Evolutionary conservation across 2,888 invertebrate genomes (phyloP), one percentile per base, ranked within the genome.

Genomic region (Drosophila subsilvestris): DNA sequence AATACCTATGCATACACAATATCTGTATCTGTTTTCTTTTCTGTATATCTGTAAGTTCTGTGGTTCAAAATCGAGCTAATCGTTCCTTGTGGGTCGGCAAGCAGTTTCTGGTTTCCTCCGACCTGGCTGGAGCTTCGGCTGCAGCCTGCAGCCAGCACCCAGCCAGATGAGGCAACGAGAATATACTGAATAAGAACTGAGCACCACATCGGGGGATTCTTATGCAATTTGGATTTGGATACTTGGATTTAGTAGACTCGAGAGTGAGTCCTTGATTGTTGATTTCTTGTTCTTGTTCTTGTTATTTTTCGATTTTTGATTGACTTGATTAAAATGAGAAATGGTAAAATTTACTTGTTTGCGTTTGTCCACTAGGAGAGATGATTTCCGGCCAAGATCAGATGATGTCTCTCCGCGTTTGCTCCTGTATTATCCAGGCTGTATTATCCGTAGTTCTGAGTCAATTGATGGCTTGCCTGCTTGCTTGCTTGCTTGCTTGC

Each of bases 281-380:
- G 37, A 37, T 54, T 53, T 37, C 37, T 37, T 37, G 37, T 37
- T 37, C 14, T 37, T 37, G 14, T 14, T 37, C 32, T 76, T 60
- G 55, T 62, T 54, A 72, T 48, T 65, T 61, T 65, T 49, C 25
- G 5, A 22, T 70, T 75, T 58, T 18, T 51, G 60, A 71, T 70
- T 68, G 63, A 29, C 63, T 75, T 78, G 73, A 51, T 61, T 51
- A 66, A 76, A 76, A 81, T 88, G 76, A 71, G 73, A 60, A 85
- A 87, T 79, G 63, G 61, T 80, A 78, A 80, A 88, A 90, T 86
- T 89, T 90, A 89, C 89, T 89, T 90, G 90, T 85, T 76, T 76
- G 71, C 60, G 57, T 42, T 51, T 74, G 71, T 74, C 82, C 73
- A 65, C 65, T 69, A 54, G 53, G 54, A 67, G n/a, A 55, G 72